Evolutionary conservation across 2,888 invertebrate species (phyloP).

Genomic region (Lithophane ornitopus): DNA sequence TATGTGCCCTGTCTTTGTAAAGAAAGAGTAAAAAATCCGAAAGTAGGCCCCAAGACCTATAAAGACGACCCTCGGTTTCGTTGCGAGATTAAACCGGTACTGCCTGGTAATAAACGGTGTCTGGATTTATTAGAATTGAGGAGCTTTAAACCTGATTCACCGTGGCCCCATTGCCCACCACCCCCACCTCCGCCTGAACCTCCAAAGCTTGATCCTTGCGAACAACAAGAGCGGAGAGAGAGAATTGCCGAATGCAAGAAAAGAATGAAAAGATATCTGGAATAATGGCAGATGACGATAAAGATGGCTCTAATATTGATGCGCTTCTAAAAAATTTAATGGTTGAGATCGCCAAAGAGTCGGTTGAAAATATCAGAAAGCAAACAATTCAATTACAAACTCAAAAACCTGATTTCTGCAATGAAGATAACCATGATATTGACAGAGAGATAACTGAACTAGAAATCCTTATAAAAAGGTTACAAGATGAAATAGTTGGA

Average conservation of each 20-base stretch:
- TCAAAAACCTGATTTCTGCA: not conserved
- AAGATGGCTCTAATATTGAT: constrained; percentile 58
- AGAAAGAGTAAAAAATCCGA: constrained; percentile 48
- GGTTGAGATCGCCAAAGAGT: constrained; percentile 57
- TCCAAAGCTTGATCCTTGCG: constrained; percentile 75
- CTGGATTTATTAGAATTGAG: constrained; percentile 66
- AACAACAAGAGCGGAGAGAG: constrained; percentile 68
- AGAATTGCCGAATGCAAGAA: constrained; percentile 72
- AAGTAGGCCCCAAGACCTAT: rapidly evolving
- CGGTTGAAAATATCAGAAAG: constrained; percentile 66
- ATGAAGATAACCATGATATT: constrained; percentile 62
- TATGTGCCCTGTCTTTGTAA: constrained; percentile 35
- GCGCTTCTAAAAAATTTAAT: constrained; percentile 69
- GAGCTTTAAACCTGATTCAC: constrained; percentile 55
- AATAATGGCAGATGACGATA: constrained; percentile 73
- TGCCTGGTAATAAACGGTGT: constrained; percentile 68
- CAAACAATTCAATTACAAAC: constrained; percentile 59
- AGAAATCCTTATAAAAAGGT: constrained; percentile 58
- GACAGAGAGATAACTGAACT: constrained; percentile 76
- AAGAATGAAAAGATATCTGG: constrained; percentile 76
- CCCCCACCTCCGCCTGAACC: constrained; percentile 74
- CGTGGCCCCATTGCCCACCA: constrained; percentile 73
- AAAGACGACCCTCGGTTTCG: not conserved
- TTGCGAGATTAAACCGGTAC: constrained; percentile 17
- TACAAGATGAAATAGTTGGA: constrained; percentile 78